These are phyloP conservation scores for Colius striatus DNA, from an alignment of 2,113 vertebrate genomes.

Conservation along the genomic window DNA sequence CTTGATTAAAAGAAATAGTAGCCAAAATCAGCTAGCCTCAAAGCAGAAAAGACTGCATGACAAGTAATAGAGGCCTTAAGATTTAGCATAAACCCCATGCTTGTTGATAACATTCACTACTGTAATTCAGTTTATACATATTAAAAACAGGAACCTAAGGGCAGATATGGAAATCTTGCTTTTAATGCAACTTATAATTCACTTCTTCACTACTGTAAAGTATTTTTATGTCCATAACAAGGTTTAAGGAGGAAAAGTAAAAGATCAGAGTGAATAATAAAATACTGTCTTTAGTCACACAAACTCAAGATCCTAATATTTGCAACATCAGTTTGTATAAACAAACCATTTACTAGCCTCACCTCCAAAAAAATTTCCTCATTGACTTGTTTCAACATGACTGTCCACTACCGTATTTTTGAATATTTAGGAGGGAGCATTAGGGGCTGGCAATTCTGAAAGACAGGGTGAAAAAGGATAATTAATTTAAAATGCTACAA, in stretches of 20 bases:
- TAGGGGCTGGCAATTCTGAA: neutral
- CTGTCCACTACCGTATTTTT: neutral
- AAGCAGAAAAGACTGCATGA: neutral
- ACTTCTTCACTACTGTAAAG: neutral
- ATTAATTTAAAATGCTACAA: neutral
- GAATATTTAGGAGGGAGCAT: neutral
- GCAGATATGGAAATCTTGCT: neutral
- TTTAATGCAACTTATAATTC: neutral
- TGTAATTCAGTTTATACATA: neutral
- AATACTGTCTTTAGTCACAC: neutral
- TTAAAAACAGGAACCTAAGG: conserved; percentile 1
- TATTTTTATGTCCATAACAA: neutral
- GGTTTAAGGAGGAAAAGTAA: neutral
- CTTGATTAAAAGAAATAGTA: neutral
- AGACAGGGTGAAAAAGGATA: neutral
- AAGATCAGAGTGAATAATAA: neutral
- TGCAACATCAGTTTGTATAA: neutral
- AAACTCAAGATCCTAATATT: neutral
- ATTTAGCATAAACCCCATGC: neutral
- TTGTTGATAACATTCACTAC: neutral
- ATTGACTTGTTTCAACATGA: neutral
- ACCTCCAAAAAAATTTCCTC: neutral
- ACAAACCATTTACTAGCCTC: neutral
- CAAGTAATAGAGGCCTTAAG: neutral
- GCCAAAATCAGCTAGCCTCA: neutral